These are phyloP conservation scores for Vanessa tameamea DNA, from an alignment of 1,140 invertebrate species.

Conservation along the genomic window DNA sequence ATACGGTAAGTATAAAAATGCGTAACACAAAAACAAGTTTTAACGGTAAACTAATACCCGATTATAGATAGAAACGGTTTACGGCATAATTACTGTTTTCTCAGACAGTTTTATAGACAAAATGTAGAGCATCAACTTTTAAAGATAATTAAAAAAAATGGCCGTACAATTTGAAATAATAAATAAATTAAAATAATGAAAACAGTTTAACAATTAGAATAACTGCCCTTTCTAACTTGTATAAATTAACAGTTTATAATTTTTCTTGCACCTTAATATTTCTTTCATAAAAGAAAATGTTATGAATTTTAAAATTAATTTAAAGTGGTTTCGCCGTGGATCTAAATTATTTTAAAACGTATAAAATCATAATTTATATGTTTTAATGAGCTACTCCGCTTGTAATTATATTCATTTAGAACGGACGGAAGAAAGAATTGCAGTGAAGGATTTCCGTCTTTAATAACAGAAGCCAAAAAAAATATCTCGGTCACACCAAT, in stretches of 20 bases:
- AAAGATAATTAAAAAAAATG: too few relatives aligned
- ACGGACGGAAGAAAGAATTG: conserved; percentile 8
- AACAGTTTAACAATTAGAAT: too few relatives aligned
- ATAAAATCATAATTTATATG: conserved; percentile 5
- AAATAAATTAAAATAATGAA: too few relatives aligned
- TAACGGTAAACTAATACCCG: conserved; percentile 4
- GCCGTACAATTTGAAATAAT: too few relatives aligned
- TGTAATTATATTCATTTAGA: conserved; percentile 20
- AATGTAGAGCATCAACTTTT: too few relatives aligned
- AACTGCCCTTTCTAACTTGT: neutral
- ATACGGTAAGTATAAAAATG: neutral
- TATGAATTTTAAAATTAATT: neutral
- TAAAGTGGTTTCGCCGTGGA: neutral
- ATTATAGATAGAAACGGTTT: neutral
- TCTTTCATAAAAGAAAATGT: neutral
- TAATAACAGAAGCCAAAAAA: conserved; percentile 23
- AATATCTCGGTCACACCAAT: conserved; percentile 24
- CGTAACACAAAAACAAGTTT: neutral
- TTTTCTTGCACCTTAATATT: too few relatives aligned
- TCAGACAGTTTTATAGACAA: too few relatives aligned
- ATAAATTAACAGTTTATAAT: neutral
- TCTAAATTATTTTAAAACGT: neutral
- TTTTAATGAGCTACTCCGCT: conserved; percentile 13
- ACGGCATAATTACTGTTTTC: neutral
- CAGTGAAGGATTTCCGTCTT: conserved; percentile 17